Percentiles rank a stretch among this genome's conserved stretches.
Conservation (phyloP, 2,113 vertebrate genomes). For the Raja brachyura region DNA sequence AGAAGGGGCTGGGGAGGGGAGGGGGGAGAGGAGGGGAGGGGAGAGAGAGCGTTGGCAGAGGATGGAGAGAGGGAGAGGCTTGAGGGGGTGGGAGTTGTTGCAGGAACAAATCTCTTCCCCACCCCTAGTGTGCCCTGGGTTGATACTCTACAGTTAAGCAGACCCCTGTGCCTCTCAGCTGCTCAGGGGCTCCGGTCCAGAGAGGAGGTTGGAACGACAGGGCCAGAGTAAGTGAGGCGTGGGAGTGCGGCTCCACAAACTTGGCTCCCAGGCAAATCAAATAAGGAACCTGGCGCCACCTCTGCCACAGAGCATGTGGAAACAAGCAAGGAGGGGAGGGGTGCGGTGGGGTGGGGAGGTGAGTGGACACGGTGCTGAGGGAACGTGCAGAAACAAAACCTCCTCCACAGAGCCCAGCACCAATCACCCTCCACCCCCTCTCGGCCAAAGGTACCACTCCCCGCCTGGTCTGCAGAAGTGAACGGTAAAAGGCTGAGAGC, state of each 20-base stretch:
- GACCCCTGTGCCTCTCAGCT: too few relatives aligned
- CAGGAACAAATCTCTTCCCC: not conserved
- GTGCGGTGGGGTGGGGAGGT: not conserved
- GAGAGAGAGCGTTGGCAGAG: not conserved
- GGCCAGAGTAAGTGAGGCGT: not conserved
- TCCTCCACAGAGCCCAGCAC: not conserved
- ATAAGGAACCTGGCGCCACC: not conserved
- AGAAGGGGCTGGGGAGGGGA: too few relatives aligned
- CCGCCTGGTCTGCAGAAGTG: not conserved
- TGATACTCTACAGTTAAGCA: too few relatives aligned
- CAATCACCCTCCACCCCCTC: not conserved
- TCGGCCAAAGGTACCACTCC: not conserved
- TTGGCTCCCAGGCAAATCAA: not conserved
- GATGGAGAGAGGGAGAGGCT: not conserved
- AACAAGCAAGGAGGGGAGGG: not conserved
- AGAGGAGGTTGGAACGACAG: not conserved
- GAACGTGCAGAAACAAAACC: not conserved
- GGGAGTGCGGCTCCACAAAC: not conserved
- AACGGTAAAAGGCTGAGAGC: not conserved
- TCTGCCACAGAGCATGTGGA: not conserved
- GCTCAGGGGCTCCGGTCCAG: not conserved
- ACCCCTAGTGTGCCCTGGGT: not conserved
- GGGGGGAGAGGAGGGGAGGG: not conserved
- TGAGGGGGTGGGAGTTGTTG: too few relatives aligned
- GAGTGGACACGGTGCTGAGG: not conserved